A percentile compares a stretch with the other conserved stretches of the same genome.
Conservation (phyloP, 2,888 invertebrate genomes). For the Alloscopus bannaensis region DNA sequence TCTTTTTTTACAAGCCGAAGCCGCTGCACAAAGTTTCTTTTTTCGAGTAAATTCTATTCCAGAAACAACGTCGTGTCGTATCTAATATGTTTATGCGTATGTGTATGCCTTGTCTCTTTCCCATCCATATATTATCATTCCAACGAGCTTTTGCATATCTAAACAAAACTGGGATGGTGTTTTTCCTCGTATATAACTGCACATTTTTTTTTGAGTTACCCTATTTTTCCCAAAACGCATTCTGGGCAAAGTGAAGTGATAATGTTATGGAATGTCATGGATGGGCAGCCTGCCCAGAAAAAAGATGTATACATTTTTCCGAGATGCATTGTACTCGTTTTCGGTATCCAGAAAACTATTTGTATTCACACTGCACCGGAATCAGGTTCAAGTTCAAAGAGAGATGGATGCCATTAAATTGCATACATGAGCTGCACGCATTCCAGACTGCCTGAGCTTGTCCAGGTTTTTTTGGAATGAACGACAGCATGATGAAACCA, state of each 20-base stretch:
- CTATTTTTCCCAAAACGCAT: not conserved
- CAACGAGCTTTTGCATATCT: not conserved
- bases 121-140: too few species aligned
- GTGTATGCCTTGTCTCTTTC: too few species aligned
- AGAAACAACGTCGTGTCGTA: too few species aligned
- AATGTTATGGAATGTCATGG: slow-evolving; percentile 56
- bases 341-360: not conserved
- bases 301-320: slow-evolving; percentile 3
- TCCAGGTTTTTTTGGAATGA: not conserved
- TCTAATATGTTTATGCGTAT: too few species aligned
- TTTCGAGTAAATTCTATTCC: too few species aligned
- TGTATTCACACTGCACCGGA: not conserved
- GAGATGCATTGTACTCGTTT: not conserved
- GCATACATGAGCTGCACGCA: slow-evolving; percentile 23
- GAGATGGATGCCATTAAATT: slow-evolving; percentile 22
- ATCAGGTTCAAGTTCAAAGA: slow-evolving; percentile 53
- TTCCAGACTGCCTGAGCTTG: not conserved
- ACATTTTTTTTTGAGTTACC: not conserved
- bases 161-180: not conserved
- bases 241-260: slow-evolving; percentile 39
- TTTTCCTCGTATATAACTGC: not conserved
- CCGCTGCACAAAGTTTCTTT: too few species aligned
- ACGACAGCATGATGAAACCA: not conserved
- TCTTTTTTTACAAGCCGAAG: too few species aligned
- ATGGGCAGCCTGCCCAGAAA: slow-evolving; percentile 54